Base-by-base conservation (phyloP, 2,113 vertebrate species). In the Microtus ochrogaster region DNA sequence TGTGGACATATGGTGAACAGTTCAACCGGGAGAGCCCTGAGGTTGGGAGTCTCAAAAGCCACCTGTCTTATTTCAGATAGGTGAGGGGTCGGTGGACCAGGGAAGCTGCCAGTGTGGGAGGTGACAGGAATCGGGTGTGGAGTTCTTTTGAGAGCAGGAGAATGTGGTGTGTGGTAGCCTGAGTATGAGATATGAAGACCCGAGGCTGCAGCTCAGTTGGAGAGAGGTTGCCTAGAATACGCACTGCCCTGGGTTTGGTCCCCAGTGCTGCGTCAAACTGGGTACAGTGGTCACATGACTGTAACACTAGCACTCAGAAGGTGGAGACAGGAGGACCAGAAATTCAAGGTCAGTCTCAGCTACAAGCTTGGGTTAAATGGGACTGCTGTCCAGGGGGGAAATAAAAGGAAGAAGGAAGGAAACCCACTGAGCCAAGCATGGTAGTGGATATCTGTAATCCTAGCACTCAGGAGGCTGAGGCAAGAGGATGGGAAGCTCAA, bases 311-410 rank as follows among this genome's bases (percentile, higher is more conserved):
- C 55, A 83, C 58, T 26, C 81, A 41, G 36, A 82, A 39, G 36
- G 41, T 77, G 41, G 74, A 47, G 7, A 49, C 30, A 55, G 77
- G 30, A 79, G 30, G 17, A 63, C 16, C 24, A 84, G 58, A 84
- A 39, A 41, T 44, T 63, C 81, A 84, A 84, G 58, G 24, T 65
- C 58, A 44, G 28, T 16, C 14, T 65, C 39, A 65, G 58, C 36
- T 63, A 41, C 21, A 63, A 84, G n/a, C 81, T 63, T 84, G 58
- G 58, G 13, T 41, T 65, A 84, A 61, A 84, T 19, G 22, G 39
- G 13, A 30, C 7, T n/a, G 1, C 2, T 28, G 39, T 65, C n/a
- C 0, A 28, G n/a, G n/a, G 17, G 28, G 41, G 16, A 17, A 26
- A 12, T 41, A 5, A 22, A 24, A 14, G 14, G 3, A 26, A 30